phyloP scores from a whole-genome alignment of 2,888 invertebrate genomes.

The Tuberolachnus salignus region DNA sequence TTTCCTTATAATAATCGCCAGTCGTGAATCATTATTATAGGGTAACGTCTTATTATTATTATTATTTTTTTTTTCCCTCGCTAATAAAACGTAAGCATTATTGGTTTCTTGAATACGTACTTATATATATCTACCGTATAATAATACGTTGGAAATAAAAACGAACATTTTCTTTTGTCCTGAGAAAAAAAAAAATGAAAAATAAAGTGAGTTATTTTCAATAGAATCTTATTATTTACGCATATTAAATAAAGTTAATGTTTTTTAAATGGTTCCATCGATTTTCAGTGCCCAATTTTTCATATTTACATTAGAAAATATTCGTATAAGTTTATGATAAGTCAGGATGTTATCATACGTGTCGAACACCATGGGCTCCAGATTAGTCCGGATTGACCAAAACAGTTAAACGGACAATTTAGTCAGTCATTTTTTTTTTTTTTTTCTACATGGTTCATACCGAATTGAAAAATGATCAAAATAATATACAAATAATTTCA shows the following conservation, averaged over 20 bases:
- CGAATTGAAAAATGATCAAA: too few species aligned
- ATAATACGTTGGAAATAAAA: slow-evolving; percentile 4
- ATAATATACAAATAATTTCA: too few species aligned
- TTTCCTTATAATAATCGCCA: not conserved
- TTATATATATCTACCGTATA: not conserved
- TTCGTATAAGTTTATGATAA: too few species aligned
- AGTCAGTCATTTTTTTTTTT: too few species aligned
- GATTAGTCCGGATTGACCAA: too few species aligned
- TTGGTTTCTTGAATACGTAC: not conserved
- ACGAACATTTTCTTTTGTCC: not conserved
- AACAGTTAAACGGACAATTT: too few species aligned
- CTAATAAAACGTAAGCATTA: slow-evolving; percentile 26
- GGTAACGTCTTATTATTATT: not conserved
- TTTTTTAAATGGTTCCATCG: not conserved
- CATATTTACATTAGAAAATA: not conserved
- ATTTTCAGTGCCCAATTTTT: not conserved
- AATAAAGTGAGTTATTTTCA: not conserved
- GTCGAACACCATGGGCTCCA: too few species aligned
- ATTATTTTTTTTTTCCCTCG: too few species aligned
- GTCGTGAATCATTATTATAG: not conserved
- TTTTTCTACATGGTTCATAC: too few species aligned
- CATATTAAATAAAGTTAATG: not conserved
- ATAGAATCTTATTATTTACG: not conserved
- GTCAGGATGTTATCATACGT: too few species aligned
- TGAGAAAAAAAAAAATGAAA: too few species aligned